Evolutionary conservation across 2,797 vertebrate species (phyloP).

Genomic region (Novumbra hubbsi): DNA sequence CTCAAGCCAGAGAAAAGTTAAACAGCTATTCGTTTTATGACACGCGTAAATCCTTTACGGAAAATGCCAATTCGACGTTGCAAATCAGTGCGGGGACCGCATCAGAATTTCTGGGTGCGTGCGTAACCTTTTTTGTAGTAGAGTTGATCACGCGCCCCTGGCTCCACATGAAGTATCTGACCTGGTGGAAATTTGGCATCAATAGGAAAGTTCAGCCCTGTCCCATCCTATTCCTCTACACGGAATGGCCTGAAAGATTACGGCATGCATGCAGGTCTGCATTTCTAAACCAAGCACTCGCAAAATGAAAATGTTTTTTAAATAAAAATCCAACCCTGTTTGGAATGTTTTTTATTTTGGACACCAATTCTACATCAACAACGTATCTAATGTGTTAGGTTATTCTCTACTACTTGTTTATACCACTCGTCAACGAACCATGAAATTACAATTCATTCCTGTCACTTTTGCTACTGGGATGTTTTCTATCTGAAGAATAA

Average conservation of each 20-base stretch:
- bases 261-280: neutral
- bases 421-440: neutral
- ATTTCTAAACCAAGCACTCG: neutral
- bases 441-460: neutral
- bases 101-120: neutral
- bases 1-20: neutral
- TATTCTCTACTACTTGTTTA: neutral
- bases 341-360: neutral
- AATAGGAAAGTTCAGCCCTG: slow-evolving; percentile 48
- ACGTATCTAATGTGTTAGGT: neutral
- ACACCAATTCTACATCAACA: neutral
- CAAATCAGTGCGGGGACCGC: neutral
- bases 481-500: neutral
- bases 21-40: neutral
- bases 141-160: neutral
- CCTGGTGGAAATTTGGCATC: slow-evolving; percentile 9
- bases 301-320: neutral
- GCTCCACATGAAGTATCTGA: neutral
- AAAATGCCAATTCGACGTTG: neutral
- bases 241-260: no score
- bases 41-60: slow-evolving; percentile 15
- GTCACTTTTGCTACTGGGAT: neutral
- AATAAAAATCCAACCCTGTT: neutral
- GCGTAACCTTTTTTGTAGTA: neutral
- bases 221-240: slow-evolving; percentile 12